Conservation (phyloP, 2,888 invertebrate species). For the Aspidiotus rigidus region DNA sequence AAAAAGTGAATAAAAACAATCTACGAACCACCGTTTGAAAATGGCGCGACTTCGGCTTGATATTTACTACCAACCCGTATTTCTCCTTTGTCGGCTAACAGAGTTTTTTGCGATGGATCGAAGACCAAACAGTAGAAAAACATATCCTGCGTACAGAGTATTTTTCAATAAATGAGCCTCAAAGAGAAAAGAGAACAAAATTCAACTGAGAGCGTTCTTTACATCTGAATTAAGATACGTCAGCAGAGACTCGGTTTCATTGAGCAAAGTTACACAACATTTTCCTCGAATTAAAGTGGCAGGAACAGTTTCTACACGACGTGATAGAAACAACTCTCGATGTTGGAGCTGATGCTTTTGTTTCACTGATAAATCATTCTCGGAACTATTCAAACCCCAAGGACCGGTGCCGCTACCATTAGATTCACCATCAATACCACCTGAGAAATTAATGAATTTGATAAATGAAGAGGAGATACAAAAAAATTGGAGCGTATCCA, state of each 20-base stretch:
- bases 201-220: constrained; percentile 37
- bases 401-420: constrained; percentile 38
- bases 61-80: constrained; percentile 81
- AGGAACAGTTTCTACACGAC: constrained; percentile 94
- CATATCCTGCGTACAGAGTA: constrained; percentile 66
- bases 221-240: constrained; percentile 95
- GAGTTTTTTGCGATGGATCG: constrained; percentile 96
- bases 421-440: constrained; percentile 60
- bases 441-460: constrained; percentile 42
- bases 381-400: constrained; percentile 38
- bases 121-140: constrained; percentile 99
- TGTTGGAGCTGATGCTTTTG: constrained; percentile 94
- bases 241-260: constrained; percentile 93
- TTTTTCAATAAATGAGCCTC: too few relatives aligned
- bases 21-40: constrained; percentile 17
- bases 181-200: constrained; percentile 40
- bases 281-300: constrained; percentile 99
- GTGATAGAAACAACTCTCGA: constrained; percentile 93
- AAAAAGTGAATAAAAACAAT: not conserved
- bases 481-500: too few relatives aligned
- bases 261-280: constrained; percentile 95
- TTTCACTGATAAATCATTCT: constrained; percentile 62
- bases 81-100: constrained; percentile 92
- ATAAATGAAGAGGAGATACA: too few relatives aligned
- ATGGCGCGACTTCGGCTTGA: constrained; percentile 83